phyloP scores from a whole-genome alignment of 2,797 vertebrate species.

The Pristis pectinata region DNA sequence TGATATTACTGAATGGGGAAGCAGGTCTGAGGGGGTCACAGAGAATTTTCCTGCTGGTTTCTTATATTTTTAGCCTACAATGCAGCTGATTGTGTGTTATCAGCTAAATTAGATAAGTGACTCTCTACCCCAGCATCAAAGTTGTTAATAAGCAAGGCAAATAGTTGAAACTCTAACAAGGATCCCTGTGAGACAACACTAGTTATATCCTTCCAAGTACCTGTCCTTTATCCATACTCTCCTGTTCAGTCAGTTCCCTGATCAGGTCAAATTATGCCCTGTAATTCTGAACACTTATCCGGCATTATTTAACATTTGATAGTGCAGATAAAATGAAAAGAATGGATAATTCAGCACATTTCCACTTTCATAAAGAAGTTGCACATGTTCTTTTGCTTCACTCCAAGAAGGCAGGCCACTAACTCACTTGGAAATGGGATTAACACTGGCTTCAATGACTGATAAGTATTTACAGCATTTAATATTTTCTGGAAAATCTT shows the following conservation, averaged over 20 bases:
- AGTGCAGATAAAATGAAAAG: neutral
- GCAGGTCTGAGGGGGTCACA: too few species aligned
- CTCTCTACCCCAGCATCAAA: neutral
- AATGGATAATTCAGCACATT: neutral
- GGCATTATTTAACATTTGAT: neutral
- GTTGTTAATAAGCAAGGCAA: neutral
- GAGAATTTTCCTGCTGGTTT: too few species aligned
- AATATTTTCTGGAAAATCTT: constrained; percentile 98
- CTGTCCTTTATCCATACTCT: neutral
- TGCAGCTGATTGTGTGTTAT: neutral
- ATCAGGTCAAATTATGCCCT: neutral
- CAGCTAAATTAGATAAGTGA: neutral
- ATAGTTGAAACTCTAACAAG: neutral
- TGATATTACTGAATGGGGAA: too few species aligned
- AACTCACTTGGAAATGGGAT: constrained; percentile 98
- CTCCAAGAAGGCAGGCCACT: neutral
- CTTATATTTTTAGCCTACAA: neutral
- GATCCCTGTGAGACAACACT: neutral
- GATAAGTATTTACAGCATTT: constrained; percentile 99
- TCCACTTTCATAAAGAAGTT: neutral
- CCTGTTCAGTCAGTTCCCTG: neutral
- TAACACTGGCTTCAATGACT: constrained; percentile 97
- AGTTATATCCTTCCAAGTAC: neutral
- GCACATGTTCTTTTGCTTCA: neutral
- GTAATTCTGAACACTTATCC: too few species aligned